Conservation (phyloP, 2,797 vertebrate species). For the Xyrichtys novacula region DNA sequence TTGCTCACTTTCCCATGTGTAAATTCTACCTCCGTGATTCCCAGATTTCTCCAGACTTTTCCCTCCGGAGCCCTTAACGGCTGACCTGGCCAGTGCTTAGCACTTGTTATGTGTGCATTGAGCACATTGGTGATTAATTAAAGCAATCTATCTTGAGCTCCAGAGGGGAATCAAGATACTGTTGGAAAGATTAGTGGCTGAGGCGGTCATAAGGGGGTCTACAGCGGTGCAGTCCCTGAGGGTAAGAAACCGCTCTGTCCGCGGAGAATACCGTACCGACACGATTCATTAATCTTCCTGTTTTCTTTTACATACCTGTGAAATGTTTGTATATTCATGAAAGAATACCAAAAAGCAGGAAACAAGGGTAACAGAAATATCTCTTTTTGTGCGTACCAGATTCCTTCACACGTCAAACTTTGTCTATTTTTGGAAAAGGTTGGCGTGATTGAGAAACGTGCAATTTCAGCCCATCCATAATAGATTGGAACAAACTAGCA, state of each 20-base stretch:
- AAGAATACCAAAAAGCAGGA: background rate
- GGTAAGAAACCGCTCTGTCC: constrained; percentile 11
- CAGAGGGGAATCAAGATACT: constrained; percentile 62
- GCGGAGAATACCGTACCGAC: background rate
- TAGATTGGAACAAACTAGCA: constrained; percentile 27
- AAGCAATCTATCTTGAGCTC: constrained; percentile 62
- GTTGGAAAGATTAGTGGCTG: constrained; percentile 53
- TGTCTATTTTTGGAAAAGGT: background rate
- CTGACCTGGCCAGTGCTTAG: constrained; percentile 62
- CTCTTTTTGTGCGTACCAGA: background rate
- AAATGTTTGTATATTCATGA: background rate
- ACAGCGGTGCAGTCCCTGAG: constrained; percentile 8
- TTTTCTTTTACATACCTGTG: background rate
- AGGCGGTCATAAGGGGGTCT: constrained; percentile 26
- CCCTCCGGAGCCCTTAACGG: constrained; percentile 57
- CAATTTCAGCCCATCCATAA: constrained; percentile 19
- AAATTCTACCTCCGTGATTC: constrained; percentile 31
- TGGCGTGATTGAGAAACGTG: constrained; percentile 12
- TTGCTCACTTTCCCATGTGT: constrained; percentile 42
- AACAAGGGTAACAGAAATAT: background rate
- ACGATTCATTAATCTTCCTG: background rate
- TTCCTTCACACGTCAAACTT: background rate
- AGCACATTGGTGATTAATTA: constrained; percentile 74
- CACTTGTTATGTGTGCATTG: constrained; percentile 66
- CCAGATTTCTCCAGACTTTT: constrained; percentile 53